Base-by-base conservation (phyloP, 2,888 invertebrate genomes). In the Sclerodermus sp. region DNA sequence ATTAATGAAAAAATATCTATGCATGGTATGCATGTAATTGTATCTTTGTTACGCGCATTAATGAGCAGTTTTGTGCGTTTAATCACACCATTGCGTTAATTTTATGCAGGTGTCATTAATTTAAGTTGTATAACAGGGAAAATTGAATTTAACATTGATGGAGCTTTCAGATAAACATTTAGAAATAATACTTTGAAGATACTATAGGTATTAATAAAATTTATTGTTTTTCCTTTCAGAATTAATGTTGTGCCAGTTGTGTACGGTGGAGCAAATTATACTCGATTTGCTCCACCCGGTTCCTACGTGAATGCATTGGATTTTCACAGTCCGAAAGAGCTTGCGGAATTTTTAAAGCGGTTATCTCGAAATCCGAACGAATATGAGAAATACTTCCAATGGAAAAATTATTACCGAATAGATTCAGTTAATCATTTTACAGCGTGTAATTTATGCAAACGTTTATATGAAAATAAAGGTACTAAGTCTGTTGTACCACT, bases 241-340 rank as follows among this genome's bases (percentile, higher is more conserved):
- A 61, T 71, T 48, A 47, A 83, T 58, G 79, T 87, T 10, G 73
- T 88, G 32, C 87, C 87, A 1, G 82, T 87, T 3, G 87, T 86
- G 6, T 86, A 85, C 79, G 87, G 88, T 1, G 87, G 85, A n/a
- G 83, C 83, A 34, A 83, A 87, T 67, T 87, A 88, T 68, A 76
- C 71, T 23, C 71, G 78, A 2, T 81, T 83, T 38, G 80, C 85
- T 1, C 88, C 88, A 0, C 82, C 83, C 0, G 75, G 82, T 51
- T 86, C 85, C 0, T 87, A 82, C 72, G 85, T 89, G 47, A 83
- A 88, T 71, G 86, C 85, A 1, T 82, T 86, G 57, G 82, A 84
- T 57, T 87, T 85, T 64, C 74, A 80, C 4, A 80, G 79, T 1
- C 83, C 84, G 1, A 74, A 79, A 60, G 79, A 81, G 14, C 76